Percentiles rank a stretch among this genome's conserved stretches.
Evolutionary conservation across 2,888 invertebrate genomes (phyloP).

Genomic region (Polia nebulosa): DNA sequence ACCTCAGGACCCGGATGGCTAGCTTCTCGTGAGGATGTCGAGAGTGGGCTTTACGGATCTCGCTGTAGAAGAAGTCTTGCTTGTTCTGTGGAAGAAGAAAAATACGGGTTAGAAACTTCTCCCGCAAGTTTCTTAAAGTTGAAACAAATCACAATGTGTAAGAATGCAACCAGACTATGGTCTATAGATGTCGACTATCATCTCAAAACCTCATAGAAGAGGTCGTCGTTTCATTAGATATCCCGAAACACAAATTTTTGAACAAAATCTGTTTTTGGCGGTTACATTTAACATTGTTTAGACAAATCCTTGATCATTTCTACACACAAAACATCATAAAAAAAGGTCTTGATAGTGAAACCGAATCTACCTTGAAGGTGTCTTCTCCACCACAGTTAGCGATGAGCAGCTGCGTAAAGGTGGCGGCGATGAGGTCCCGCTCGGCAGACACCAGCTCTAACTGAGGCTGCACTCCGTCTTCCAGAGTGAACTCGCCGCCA

Average conservation of each 20-base stretch:
- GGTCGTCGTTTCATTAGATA: too few species aligned
- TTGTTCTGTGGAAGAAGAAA: constrained; percentile 87
- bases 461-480: constrained; percentile 97
- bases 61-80: constrained; percentile 95
- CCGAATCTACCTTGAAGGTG: constrained; percentile 96
- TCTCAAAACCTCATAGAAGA: too few species aligned
- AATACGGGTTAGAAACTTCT: background rate
- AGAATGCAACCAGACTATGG: background rate
- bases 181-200: too few species aligned
- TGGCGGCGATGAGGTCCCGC: constrained; percentile 97
- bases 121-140: background rate
- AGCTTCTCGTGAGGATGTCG: constrained; percentile 97
- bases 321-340: too few species aligned
- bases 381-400: constrained; percentile 99
- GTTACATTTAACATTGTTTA: too few species aligned
- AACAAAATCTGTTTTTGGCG: too few species aligned
- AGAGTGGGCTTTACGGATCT: constrained; percentile 96
- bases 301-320: too few species aligned
- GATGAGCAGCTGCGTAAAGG: constrained; percentile 97
- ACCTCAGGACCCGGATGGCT: constrained; percentile 95
- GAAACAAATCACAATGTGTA: background rate
- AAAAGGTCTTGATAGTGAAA: too few species aligned
- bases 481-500: constrained; percentile 94
- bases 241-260: too few species aligned
- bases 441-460: constrained; percentile 96